Base-by-base conservation (phyloP, 2,888 invertebrate species). In the Heliconius erato region DNA sequence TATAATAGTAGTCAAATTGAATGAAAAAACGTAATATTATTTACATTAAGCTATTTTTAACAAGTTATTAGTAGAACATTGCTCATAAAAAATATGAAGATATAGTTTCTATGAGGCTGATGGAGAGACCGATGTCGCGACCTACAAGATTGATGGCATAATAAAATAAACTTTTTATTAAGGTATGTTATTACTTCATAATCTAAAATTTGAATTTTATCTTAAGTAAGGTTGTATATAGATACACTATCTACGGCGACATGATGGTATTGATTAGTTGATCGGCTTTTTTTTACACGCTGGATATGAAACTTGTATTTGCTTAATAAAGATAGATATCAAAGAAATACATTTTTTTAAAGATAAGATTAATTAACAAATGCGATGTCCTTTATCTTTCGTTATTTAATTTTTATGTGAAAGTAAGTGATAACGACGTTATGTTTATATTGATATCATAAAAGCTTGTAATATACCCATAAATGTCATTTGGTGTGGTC, bases 181-280 rank as follows among this genome's bases (percentile, higher is more conserved):
- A 92, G 91, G 80, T 85, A 84, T 84, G 85, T 87, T 86, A 94
- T 94, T 92, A 92, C 91, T 92, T 94, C 92, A 94, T 94, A 93
- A 94, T 95, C 92, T 93, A 86, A 92, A 92, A 93, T 94, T 94
- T 91, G 92, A 92, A 90, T 93, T 94, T 95, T 95, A 95, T 95
- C 95, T 95, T 87, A 90, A 89, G 91, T 93, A 93, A 92, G 91
- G 94, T 92, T 95, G 95, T 95, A 90, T 86, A 86, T 88, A 92
- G 94, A 95, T 95, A 95, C 92, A 91, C 87, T 93, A 91, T 94
- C 93, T 92, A 87, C 85, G 87, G 88, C 85, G 90, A 94, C 94
- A 95, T 87, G 95, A 94, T 95, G 90, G 89, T 86, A 88, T 91
- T 93, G 94, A 94, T 95, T 94, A 94, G 91, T 84, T 23, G 83